phyloP scores from a whole-genome alignment of 2,888 invertebrate species.

The Hymenopus coronatus region DNA sequence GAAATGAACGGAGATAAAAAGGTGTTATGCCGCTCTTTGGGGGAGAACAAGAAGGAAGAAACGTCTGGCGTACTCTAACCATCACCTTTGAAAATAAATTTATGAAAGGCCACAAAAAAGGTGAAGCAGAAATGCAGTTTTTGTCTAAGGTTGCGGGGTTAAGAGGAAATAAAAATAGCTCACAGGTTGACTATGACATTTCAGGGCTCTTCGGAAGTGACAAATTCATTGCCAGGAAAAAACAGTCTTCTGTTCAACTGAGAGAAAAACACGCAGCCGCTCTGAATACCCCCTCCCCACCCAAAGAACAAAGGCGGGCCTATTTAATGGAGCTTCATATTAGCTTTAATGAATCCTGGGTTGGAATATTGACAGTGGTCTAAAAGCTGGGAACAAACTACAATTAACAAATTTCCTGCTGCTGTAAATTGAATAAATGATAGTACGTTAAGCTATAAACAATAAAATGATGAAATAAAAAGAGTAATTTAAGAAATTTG shows the following conservation, averaged over 20 bases:
- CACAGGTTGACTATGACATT: constrained; percentile 12
- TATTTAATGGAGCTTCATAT: too few species aligned
- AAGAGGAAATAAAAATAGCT: background rate
- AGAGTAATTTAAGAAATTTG: too few species aligned
- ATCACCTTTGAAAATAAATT: constrained; percentile 16
- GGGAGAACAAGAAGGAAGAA: background rate
- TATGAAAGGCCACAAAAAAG: background rate
- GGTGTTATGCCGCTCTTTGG: background rate
- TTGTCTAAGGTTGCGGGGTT: background rate
- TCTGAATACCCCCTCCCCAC: too few species aligned
- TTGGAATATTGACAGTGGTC: too few species aligned
- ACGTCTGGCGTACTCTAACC: constrained; percentile 3
- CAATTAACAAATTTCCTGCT: too few species aligned
- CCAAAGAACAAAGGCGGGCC: too few species aligned
- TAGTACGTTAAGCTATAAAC: too few species aligned
- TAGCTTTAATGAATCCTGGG: too few species aligned
- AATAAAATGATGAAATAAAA: too few species aligned
- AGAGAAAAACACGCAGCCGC: too few species aligned
- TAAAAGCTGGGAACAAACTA: too few species aligned
- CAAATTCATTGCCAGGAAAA: constrained; percentile 13
- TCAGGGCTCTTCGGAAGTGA: background rate
- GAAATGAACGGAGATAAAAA: constrained; percentile 7
- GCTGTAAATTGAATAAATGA: too few species aligned
- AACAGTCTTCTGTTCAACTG: background rate
- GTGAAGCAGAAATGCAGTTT: background rate